A percentile compares a stretch with the other conserved stretches of the same genome.
phyloP scores from a whole-genome alignment of 2,797 vertebrate genomes.

The Ispidina lecontei region DNA sequence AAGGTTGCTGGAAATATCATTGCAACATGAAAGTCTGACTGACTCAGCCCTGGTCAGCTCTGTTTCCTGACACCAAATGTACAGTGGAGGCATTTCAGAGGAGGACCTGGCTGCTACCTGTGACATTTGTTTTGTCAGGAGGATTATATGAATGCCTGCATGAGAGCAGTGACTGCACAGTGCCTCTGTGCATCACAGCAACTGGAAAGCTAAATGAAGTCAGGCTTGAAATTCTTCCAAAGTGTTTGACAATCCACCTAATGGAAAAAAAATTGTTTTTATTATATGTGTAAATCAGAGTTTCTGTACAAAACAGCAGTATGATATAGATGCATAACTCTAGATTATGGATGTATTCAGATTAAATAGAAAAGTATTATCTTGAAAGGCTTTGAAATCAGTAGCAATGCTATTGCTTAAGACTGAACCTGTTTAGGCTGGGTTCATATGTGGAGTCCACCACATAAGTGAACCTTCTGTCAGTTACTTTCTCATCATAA shows the following conservation, averaged over 20 bases:
- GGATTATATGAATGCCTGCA: background rate
- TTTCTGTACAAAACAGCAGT: background rate
- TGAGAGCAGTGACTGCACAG: background rate
- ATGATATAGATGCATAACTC: background rate
- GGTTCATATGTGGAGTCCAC: background rate
- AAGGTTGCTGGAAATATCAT: background rate
- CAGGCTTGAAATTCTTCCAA: background rate
- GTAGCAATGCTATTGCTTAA: background rate
- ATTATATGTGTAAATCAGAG: background rate
- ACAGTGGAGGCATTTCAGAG: background rate
- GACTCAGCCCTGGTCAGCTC: background rate
- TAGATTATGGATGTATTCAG: background rate
- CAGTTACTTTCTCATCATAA: background rate
- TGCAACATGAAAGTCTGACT: background rate
- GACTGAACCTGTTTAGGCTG: background rate
- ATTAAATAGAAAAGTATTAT: background rate
- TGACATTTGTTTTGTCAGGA: background rate
- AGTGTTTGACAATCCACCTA: background rate
- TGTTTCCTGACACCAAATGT: background rate
- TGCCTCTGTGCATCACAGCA: background rate
- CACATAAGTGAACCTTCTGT: background rate
- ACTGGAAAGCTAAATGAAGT: background rate
- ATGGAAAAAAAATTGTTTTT: background rate
- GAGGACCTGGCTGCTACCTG: background rate
- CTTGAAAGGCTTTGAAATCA: background rate